Base-by-base conservation (phyloP, 2,113 vertebrate genomes). In the Epinephelus fuscoguttatus region DNA sequence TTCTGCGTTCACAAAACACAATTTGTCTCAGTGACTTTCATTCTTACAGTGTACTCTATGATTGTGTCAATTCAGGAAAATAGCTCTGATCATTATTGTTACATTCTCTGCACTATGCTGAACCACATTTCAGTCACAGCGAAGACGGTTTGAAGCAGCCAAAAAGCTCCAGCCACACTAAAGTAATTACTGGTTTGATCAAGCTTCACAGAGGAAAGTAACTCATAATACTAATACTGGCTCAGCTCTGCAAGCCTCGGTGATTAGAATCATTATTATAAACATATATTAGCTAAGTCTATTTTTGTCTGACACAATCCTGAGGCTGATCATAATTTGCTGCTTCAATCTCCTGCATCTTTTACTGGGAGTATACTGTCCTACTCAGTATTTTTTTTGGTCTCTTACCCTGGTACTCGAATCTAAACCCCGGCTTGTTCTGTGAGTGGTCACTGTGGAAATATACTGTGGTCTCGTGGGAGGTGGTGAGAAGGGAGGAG, bases 401-500 rank as follows among this genome's bases (percentile, higher is more conserved):
- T 79, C 37, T 75, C 94, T 96, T 85, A 98, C 98, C 98, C 81
- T 99, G 98, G 90, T 99, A 99, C 40, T 99, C 97, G 71, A 99
- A 95, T 92, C 97, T 96, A 94, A 99, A 99, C 42, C 98, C 98
- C 0, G 97, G 98, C 53, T 97, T 98, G 94, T 99, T 99, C 94
- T 99, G 97, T 0, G 98, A 99, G 89, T 99, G 98, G 93, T 99
- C 98, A 0, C 98, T 99, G 77, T 99, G 98, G 91, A 99, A 99
- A 88, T 99, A 99, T 1, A 99, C 77, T 0, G 97, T 96, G 80
- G 98, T 99, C 70, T 99, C 97, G 0, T 99, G 98, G 1, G 98
- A 98, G 0, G 98, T 99, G 15, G 98, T 98, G 10, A 99, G 96
- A 8, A 99, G 95, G 18, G 97, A 94, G 27, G 97, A 87, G 0